Base-by-base conservation (phyloP, 2,888 invertebrate species). In the Atrina japonica region DNA sequence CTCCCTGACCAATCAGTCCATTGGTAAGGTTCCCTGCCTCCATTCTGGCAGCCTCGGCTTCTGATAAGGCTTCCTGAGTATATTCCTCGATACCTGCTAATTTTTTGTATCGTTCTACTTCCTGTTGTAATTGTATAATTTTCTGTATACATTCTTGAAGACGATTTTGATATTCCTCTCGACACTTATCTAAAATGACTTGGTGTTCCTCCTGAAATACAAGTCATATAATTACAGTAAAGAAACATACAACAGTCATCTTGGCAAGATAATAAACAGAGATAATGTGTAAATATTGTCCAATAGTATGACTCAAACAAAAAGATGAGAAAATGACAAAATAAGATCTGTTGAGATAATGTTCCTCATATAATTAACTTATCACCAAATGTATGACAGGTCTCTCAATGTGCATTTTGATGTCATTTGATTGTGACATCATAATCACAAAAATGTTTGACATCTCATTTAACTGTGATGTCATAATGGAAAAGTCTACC, bases 101-200 rank as follows among this genome's bases (percentile, higher is more conserved):
- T 47, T 93, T 93, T 85, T 92, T 92, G 83, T 92, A 93, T 82
- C 92, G 92, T 73, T 93, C 93, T n/a, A 93, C 90, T 88, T 93
- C 93, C 64, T 88, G 84, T 83, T 92, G 91, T 55, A 93, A 86
- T 29, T 90, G 89, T 45, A 82, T 81, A 3, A 92, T 89, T 68
- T 88, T 89, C 41, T 90, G 89, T 16, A 89, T 88, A 52, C 91
- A 89, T 61, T 91, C 91, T 27, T 86, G 83, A 23, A 91, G 78
- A 66, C 87, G 84, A 56, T 83, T 87, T 23, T 90, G 88, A 52
- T 90, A 90, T 68, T 92, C 92, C n/a, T 88, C 88, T 41, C 83
- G 75, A 18, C 83, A 73, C 23, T 77, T 73, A 58, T 78, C 81
- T 18, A 88, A 60, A 27, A 83, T 78, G 23, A 71, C 71, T 52